Evolutionary conservation across 2,888 invertebrate species (phyloP), one percentile per base, ranked within the genome.

Genomic region (Ochlodes sylvanus): DNA sequence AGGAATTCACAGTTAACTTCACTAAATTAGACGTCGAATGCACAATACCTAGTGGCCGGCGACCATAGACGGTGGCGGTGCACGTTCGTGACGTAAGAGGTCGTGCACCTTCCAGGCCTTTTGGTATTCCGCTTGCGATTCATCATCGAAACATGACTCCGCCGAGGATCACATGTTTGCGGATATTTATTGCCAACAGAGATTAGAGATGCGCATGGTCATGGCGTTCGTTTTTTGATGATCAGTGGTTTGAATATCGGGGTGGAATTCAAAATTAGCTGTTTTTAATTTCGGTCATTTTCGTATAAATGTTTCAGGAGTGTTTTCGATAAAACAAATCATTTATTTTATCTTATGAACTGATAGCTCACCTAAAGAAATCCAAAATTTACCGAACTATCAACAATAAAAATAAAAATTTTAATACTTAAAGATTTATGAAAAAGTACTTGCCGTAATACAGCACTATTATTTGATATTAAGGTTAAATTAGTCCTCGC

Each of bases 31-130:
- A 50, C 17, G 17, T 2, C 9, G 17, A 19, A 7, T 50, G 50
- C 50, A 50, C 19, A 50, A 50, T 50, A 9, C 12, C 10, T 4
- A 50, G 19, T 50, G 47, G 47, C 12, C 9, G 50, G 7, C 17
- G 19, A 50, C 50, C 19, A 50, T 19, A 19, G 50, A 19, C 15
- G 55, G 34, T 50, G n/a, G 27, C 41, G 55, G 10, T 52, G 50
- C 19, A 34, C 2, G 19, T 17, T 64, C 56, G 64, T 64, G 57
- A 64, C 47, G 56, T 44, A 56, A 64, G 19, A 58, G 60, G 50
- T 66, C 66, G 32, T 66, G 58, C 50, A 66, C 66, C 58, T 58
- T 19, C 32, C 6, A 44, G 41, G 44, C 47, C 64, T 57, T 47
- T 64, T 64, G 41, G 64, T 47, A 64, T 64, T 63, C 63, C 27